Percentiles rank a stretch among this genome's conserved stretches.
Conservation (phyloP, 2,888 invertebrate genomes). For the Nephrotoma flavescens region DNA sequence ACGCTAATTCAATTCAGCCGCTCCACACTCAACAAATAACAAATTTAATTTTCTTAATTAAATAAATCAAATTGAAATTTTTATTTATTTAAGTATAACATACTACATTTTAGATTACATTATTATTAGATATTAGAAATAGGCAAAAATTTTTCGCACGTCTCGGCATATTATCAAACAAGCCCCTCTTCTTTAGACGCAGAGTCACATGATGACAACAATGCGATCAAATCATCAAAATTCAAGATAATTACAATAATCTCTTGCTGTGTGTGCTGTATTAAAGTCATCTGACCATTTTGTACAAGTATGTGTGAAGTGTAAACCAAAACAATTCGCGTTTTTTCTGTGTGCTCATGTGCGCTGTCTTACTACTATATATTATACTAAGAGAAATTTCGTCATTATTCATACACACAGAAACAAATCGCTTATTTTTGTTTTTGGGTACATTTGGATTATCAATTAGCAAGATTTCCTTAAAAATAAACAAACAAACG, state of each 20-base stretch:
- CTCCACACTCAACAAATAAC: neutral
- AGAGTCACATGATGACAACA: neutral
- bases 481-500: neutral
- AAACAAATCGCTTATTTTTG: neutral
- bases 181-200: neutral
- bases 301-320: neutral
- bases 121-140: neutral
- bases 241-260: neutral
- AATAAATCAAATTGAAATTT: neutral
- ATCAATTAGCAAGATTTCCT: neutral
- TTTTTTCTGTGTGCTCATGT: neutral
- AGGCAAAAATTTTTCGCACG: neutral
- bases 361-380: neutral
- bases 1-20: neutral
- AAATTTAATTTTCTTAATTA: neutral
- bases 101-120: neutral
- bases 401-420: neutral
- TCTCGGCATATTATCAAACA: neutral
- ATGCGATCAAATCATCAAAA: neutral
- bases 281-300: neutral
- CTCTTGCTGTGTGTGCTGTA: neutral
- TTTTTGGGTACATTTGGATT: neutral
- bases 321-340: neutral
- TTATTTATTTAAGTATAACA: neutral
- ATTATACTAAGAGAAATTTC: neutral